Base-by-base conservation (phyloP, 92 coral and sea anemone species). In the Phymanthus crucifer region DNA sequence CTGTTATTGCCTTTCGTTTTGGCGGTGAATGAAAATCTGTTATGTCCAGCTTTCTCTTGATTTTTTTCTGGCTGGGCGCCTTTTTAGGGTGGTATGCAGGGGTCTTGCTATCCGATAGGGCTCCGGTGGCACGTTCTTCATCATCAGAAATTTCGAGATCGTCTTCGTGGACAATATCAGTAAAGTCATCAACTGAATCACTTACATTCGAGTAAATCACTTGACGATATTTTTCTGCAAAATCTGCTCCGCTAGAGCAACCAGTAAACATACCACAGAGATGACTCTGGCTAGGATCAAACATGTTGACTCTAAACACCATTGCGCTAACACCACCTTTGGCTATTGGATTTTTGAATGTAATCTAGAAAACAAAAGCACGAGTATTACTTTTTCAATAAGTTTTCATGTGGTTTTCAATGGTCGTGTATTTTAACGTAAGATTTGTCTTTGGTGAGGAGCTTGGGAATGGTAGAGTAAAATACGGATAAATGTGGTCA, bases 351-450 rank as follows among this genome's bases (percentile, higher is more conserved):
- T 52, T 52, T 52, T 52, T 52, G 61, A 52, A 52, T 18, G 61
- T 52, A 52, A 52, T 52, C 61, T 52, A 24, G 61, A 52, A 52
- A 17, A 52, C 61, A 52, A 52, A 52, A 52, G 61, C 61, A 52
- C 14, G 50, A 43, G 50, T 43, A 7, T 7, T 9, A 43, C 7
- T 52, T 52, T 52, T 13, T 52, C 61, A 52, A 52, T 52, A 52
- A 52, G 23, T 2, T 52, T 52, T 52, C 23, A 0, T 18, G 61
- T 52, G 61, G 61, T 1, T 17, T 52, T 52, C 61, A 4, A 52
- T 24, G 18, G 18, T 52, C 61, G 61, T 18, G 61, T 52, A 52
- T 52, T 9, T 52, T 52, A 52, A 52, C 13, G 13, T 13, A 52
- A 52, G 61, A 52, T 8, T 52, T 8, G 0, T 52, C 19, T 52